phyloP scores from a whole-genome alignment of 1,140 invertebrate species.

The Temnothorax curvispinosus region DNA sequence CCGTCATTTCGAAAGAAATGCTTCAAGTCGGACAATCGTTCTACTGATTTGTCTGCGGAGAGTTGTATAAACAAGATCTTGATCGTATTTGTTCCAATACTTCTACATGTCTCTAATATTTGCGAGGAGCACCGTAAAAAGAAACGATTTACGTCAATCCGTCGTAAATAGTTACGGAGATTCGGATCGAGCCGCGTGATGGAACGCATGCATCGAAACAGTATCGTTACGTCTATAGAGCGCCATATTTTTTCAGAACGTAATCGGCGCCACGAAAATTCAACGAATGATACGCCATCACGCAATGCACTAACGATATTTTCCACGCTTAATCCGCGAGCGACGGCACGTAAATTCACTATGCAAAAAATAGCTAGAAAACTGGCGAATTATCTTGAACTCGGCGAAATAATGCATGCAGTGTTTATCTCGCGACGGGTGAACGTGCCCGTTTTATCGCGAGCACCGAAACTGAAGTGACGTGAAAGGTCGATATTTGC shows the following conservation, averaged over 20 bases:
- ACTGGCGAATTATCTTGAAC: slow-evolving; percentile 18
- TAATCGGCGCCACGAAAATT: slow-evolving; percentile 31
- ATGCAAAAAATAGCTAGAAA: slow-evolving; percentile 21
- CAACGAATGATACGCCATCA: slow-evolving; percentile 23
- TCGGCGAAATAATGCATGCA: slow-evolving; percentile 16
- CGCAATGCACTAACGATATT: slow-evolving; percentile 46
- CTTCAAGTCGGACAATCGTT: neutral
- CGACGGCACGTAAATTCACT: neutral
- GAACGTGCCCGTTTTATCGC: slow-evolving; percentile 37
- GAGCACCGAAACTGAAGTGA: neutral
- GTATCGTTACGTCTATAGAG: neutral
- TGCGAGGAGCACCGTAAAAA: neutral
- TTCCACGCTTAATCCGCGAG: slow-evolving; percentile 3
- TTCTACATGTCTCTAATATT: neutral
- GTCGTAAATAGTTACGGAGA: neutral
- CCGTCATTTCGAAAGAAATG: neutral
- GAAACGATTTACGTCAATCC: slow-evolving; percentile 22
- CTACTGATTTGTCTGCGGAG: neutral
- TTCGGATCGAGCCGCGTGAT: neutral
- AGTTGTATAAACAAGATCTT: neutral
- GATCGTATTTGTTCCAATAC: neutral
- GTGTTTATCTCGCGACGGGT: slow-evolving; percentile 27
- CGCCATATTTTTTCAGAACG: slow-evolving; percentile 17
- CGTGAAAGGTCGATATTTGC: slow-evolving; percentile 14
- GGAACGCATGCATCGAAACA: neutral